These are phyloP conservation scores for Leptonema lineaticorne DNA, from an alignment of 1,140 invertebrate species.

Conservation along the genomic window DNA sequence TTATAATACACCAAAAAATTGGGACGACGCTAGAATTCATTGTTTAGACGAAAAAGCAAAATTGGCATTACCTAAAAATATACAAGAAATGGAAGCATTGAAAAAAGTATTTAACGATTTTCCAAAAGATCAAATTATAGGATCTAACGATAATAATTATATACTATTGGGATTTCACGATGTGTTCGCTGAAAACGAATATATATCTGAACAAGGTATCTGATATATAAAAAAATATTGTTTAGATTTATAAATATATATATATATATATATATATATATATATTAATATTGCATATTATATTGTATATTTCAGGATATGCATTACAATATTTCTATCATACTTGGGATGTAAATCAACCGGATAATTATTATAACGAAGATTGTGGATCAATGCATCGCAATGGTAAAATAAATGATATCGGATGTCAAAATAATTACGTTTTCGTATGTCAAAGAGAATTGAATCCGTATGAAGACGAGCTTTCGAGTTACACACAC, in stretches of 20 bases:
- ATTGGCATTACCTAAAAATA: slow-evolving; percentile 17
- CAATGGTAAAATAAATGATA: not conserved
- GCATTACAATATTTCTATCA: slow-evolving; percentile 3
- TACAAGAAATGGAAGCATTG: not conserved
- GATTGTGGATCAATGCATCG: not conserved
- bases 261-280: not conserved
- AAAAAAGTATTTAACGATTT: not conserved
- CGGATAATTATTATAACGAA: not conserved
- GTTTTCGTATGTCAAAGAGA: slow-evolving; percentile 9
- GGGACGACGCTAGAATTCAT: not conserved
- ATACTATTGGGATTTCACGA: slow-evolving; percentile 20
- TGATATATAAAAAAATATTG: not conserved
- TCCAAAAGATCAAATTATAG: slow-evolving; percentile 6
- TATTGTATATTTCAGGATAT: not conserved
- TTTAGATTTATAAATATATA: no score
- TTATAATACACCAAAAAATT: not conserved
- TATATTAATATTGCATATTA: not conserved
- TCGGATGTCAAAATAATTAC: not conserved
- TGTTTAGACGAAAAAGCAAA: not conserved
- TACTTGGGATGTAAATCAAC: not conserved
- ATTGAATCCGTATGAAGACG: not conserved
- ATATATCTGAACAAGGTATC: not conserved
- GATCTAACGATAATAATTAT: not conserved
- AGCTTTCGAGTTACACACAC: not conserved
- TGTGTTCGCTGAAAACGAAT: slow-evolving; percentile 9